Base-by-base conservation (phyloP, 2,888 invertebrate genomes). In the Mactromeris polynyma region DNA sequence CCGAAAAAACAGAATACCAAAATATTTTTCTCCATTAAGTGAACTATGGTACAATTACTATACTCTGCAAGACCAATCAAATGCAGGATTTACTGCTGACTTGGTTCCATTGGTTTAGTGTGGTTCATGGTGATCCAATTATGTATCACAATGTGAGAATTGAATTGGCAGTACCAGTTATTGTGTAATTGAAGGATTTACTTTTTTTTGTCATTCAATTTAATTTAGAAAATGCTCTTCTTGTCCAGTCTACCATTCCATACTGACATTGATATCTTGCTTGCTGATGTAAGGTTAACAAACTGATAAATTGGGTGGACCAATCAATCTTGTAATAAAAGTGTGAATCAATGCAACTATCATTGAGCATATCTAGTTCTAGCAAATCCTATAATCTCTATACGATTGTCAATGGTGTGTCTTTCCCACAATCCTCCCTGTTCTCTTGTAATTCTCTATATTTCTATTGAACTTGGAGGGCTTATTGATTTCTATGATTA, bases 401-500 rank as follows among this genome's bases (percentile, higher is more conserved):
- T 33, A 73, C 26, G 19, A 73, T 73, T 73, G 73, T 73, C 36
- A 73, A 17, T 73, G 73, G 73, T 73, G 73, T 73, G 36, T 73
- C 33, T 73, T 73, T 36, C 73, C 73, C 73, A 36, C 33, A 73
- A 33, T 73, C 21, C 73, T 19, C 73, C 26, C 36, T 36, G 36
- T 36, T 73, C 36, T 26, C 73, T 33, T 33, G 36, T 33, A 73
- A 73, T 73, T 73, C 73, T 73, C 73, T 73, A 31, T 73, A 73
- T 73, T 73, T 73, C 73, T 73, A 73, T 73, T 73, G 73, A 73
- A 73, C 73, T 73, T 33, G 26, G 73, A 73, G 36, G 17, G 73
- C 33, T 73, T 73, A 85, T 85, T 81, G 85, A 85, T 85, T 81
- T 40, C 19, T n/a, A 21, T 85, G 79, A 81, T 85, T 85, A 85